Percentiles rank a stretch among this genome's conserved stretches.
Evolutionary conservation across 2,113 vertebrate genomes (phyloP).

Genomic region (Amphilophus citrinellus): DNA sequence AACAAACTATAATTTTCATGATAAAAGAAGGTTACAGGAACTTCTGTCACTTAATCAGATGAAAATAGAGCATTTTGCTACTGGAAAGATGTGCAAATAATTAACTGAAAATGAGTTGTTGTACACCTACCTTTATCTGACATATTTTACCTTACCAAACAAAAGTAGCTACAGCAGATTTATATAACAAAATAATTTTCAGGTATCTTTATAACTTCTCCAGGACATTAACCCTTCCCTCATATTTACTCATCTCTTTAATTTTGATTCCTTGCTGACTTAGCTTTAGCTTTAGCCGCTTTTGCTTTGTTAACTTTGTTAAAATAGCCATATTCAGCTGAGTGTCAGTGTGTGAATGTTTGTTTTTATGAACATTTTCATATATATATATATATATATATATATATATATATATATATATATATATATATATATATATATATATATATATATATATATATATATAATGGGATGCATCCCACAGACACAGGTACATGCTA

Average conservation of each 20-base stretch:
- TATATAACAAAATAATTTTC: background rate
- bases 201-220: background rate
- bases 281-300: background rate
- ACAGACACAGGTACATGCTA: background rate
- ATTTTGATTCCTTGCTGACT: background rate
- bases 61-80: background rate
- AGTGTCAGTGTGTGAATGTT: background rate
- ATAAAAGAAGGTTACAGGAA: background rate
- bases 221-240: background rate
- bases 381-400: no score
- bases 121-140: background rate
- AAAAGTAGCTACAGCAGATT: background rate
- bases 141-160: background rate
- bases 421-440: no score
- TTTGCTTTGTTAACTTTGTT: background rate
- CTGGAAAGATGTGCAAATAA: background rate
- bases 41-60: background rate
- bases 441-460: no score
- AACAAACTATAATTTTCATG: background rate
- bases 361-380: background rate
- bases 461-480: no score
- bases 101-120: background rate
- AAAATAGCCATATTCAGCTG: background rate
- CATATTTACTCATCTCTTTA: background rate
- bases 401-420: no score